Evolutionary conservation across 2,113 vertebrate species (phyloP), one percentile per base, ranked within the genome.

Genomic region (Erpornis zantholeuca): DNA sequence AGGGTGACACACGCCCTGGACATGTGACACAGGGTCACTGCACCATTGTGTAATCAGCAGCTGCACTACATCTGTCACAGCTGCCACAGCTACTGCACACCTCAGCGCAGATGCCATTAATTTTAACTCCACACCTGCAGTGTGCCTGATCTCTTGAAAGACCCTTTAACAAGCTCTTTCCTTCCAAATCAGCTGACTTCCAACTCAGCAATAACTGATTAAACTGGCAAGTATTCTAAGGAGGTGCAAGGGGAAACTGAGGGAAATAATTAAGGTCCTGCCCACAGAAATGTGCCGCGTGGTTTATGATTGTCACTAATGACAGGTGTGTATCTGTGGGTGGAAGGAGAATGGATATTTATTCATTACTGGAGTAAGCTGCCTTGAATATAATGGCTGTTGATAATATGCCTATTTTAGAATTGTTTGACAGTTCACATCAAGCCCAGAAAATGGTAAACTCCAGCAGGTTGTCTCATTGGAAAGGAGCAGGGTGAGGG

Each of bases 281-380:
- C 87, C 66, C 78, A 65, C 4, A 0, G 45, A 59, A 89, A 91
- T 0, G 0, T 28, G n/a, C 61, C 0, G 0, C 27, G 6, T 16
- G 7, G 24, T 47, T 93, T 83, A 44, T 78, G 59, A 85, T 63
- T 88, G 85, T 72, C 79, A 65, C 71, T 94, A 83, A 82, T 40
- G 45, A 35, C 70, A 91, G 78, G 29, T 72, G 28, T 87, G 40
- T 80, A n/a, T 54, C 44, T 88, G 63, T 69, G 61, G 28, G 53
- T 50, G 52, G 79, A 94, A 93, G 27, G 33, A 83, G 66, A 90
- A 89, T 6, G 65, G 87, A 49, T 89, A 63, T 49, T 79, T 78
- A 68, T 66, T 86, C 89, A 86, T 96, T 87, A 85, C 53, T n/a
- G 33, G 38, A 60, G 44, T 52, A 68, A 89, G 35, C 9, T 95